Percentiles rank a stretch among this genome's conserved stretches.
phyloP scores from a whole-genome alignment of 2,113 vertebrate species.

The Leucopternis melanops region DNA sequence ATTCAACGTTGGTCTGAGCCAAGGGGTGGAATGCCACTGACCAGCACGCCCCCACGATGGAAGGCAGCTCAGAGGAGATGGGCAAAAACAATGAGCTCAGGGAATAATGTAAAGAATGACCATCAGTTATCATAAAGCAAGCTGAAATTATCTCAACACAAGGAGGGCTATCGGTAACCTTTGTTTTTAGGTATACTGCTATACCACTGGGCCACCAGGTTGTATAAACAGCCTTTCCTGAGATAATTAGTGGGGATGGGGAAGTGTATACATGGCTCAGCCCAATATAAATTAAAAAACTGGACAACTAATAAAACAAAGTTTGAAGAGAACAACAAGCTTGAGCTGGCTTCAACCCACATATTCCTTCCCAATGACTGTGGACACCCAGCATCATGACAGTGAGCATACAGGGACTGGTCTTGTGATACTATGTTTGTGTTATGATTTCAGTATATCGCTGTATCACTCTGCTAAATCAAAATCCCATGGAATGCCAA shows the following conservation, averaged over 20 bases:
- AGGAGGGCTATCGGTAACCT: not conserved
- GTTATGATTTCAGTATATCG: not conserved
- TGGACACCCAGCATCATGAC: not conserved
- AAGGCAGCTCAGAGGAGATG: not conserved
- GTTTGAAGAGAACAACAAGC: not conserved
- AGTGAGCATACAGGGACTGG: not conserved
- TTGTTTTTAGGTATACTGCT: not conserved
- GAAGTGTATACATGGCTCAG: not conserved
- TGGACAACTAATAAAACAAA: not conserved
- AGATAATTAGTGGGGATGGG: not conserved
- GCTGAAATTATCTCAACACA: not conserved
- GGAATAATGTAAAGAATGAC: not conserved
- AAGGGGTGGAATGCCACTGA: not conserved
- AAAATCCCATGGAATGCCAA: not conserved
- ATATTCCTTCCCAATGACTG: not conserved
- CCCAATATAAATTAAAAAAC: not conserved
- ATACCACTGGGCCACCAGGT: not conserved
- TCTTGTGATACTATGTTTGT: not conserved
- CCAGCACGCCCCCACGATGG: rapidly evolving
- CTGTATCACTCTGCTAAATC: not conserved
- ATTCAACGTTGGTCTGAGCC: not conserved
- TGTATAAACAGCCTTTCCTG: not conserved
- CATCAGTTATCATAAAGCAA: not conserved
- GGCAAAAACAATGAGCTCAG: not conserved
- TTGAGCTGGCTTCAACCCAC: not conserved